Evolutionary conservation across 2,113 vertebrate genomes (phyloP), one percentile per base, ranked within the genome.

Genomic region (Piaya cayana): DNA sequence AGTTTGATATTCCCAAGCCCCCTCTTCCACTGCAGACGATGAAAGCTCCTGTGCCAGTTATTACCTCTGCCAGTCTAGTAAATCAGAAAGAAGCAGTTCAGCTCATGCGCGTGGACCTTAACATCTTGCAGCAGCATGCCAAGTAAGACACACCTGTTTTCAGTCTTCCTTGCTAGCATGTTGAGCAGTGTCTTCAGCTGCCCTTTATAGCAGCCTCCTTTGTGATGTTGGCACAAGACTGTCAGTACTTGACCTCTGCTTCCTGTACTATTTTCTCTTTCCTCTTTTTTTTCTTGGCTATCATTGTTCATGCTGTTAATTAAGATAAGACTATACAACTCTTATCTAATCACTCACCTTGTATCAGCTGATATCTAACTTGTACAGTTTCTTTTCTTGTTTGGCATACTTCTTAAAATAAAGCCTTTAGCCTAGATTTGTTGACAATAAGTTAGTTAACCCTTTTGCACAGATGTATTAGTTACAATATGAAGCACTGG

Each of bases 11-110:
- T 55, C 99, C 99, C 8, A 98, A 94, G 37, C 96, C 98, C 21
- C 91, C 98, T 71, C 98, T 98, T 45, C 91, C 95, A 0, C 96
- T 99, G 62, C 98, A 98, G 65, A 97, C 86, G 0, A 82, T 98
- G 93, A 99, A 97, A 64, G 97, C 98, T 70, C 99, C 99, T 2
- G 99, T 99, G 59, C 98, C 98, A 19, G 98, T 98, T 50, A 97
- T 99, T 83, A 97, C 98, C 27, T 91, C 97, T 12, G 63, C 90
- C 34, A 97, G 97, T 47, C 97, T 99, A 9, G 97, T 98, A 63
- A 98, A 98, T 88, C 97, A 98, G 63, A 98, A 97, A 19, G 98
- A 98, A 22, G 97, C 98, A 52, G 95, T 97, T 90, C 97, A 98
- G 86, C 98, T 99, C 42, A 95, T 99, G 49, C 95, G 97, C 43